Evolutionary conservation across 2,888 invertebrate species (phyloP).

Genomic region (Thereva nobilitata): DNA sequence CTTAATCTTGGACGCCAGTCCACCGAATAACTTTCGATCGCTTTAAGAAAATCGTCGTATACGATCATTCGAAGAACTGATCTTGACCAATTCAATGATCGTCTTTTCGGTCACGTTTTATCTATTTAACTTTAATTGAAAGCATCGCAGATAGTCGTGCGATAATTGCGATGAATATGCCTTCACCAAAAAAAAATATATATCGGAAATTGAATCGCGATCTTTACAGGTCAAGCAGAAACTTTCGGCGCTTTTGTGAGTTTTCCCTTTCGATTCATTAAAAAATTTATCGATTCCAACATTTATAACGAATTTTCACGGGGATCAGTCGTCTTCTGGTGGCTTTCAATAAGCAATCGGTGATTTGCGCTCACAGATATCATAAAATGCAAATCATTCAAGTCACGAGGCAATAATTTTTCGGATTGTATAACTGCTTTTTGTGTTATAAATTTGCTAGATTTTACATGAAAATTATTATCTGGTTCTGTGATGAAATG

Average conservation of each 20-base stretch:
- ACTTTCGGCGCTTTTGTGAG: constrained; percentile 15
- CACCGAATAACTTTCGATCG: constrained; percentile 29
- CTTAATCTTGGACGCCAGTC: constrained; percentile 2
- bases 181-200: no score
- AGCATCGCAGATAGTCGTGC: constrained; percentile 26
- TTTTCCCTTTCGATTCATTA: constrained; percentile 25
- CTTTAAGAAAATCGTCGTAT: constrained; percentile 5
- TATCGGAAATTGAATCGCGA: constrained; percentile 14
- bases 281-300: not conserved
- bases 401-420: constrained; percentile 23
- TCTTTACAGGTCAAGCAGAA: constrained; percentile 9
- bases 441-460: not conserved
- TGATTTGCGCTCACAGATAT: not conserved
- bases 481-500: not conserved
- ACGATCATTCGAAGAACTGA: constrained; percentile 13
- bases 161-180: constrained; percentile 14
- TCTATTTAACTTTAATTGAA: constrained; percentile 31
- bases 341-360: constrained; percentile 11
- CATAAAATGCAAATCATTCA: constrained; percentile 24
- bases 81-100: constrained; percentile 27
- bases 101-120: constrained; percentile 30
- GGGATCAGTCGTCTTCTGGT: constrained; percentile 7
- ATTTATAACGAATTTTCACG: constrained; percentile 17
- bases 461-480: not conserved
- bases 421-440: constrained; percentile 4